Evolutionary conservation across 1,140 invertebrate species (phyloP).

Genomic region (Drosophila gunungcola): DNA sequence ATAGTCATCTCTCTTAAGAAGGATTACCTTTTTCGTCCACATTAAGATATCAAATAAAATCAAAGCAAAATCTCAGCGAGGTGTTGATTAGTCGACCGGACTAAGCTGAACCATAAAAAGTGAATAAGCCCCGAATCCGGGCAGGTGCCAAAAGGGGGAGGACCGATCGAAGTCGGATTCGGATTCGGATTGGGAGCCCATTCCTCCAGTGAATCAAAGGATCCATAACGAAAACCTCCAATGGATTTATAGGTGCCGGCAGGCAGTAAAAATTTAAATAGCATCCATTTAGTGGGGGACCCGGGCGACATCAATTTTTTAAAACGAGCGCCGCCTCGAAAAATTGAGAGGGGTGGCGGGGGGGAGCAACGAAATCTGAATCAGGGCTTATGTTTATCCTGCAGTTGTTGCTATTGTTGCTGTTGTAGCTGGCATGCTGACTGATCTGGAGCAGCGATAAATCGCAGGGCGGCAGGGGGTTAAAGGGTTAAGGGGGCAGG

Average conservation of each 20-base stretch:
- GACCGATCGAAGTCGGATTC: slow-evolving; percentile 1
- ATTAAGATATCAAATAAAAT: not conserved
- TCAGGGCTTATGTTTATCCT: slow-evolving; percentile 38
- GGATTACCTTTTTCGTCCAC: not conserved
- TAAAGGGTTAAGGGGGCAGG: not conserved
- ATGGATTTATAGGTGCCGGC: slow-evolving; percentile 64
- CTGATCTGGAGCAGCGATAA: slow-evolving; percentile 82
- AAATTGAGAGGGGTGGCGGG: not conserved
- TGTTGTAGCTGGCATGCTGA: slow-evolving; percentile 50
- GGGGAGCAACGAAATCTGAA: not conserved
- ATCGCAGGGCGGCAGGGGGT: slow-evolving; percentile 22
- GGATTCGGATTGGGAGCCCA: not conserved
- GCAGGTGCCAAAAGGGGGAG: slow-evolving; percentile 25
- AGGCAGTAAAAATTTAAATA: slow-evolving; percentile 81
- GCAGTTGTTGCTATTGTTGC: slow-evolving; percentile 31
- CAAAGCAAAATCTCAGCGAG: slow-evolving; percentile 13
- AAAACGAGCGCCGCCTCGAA: slow-evolving; percentile 61
- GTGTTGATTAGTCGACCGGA: slow-evolving; percentile 45
- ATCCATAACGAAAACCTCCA: slow-evolving; percentile 4
- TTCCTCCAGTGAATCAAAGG: slow-evolving; percentile 3
- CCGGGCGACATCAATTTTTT: slow-evolving; percentile 57
- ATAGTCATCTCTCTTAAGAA: not conserved
- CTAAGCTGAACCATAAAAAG: slow-evolving; percentile 51
- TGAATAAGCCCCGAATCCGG: slow-evolving; percentile 19
- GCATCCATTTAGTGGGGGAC: slow-evolving; percentile 70